Evolutionary conservation across 2,888 invertebrate genomes (phyloP).

Genomic region (Drosophila vallismaia): DNA sequence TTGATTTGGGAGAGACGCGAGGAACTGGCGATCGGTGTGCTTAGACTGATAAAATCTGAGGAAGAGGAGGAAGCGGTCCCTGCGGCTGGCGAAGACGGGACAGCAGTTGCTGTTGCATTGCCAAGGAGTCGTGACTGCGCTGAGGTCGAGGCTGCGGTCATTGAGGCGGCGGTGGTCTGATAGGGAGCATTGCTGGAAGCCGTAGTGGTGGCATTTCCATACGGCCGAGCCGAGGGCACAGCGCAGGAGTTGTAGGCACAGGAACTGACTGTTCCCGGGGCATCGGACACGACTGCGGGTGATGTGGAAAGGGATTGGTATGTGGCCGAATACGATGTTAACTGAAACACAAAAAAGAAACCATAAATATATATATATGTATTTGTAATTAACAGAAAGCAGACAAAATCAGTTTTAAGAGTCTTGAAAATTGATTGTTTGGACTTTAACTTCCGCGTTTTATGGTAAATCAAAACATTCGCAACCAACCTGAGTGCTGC

Average conservation of each 20-base stretch:
- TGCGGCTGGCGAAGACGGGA: conserved; percentile 14
- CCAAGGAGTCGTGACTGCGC: conserved; percentile 26
- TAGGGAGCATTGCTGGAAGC: conserved; percentile 71
- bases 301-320: conserved; percentile 52
- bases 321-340: conserved; percentile 51
- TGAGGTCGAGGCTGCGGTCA: conserved; percentile 40
- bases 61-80: conserved; percentile 15
- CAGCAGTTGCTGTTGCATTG: conserved; percentile 24
- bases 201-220: conserved; percentile 79
- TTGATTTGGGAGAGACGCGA: conserved; percentile 82
- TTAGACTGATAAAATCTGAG: conserved; percentile 70
- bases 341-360: conserved; percentile 25
- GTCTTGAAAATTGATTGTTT: too few relatives aligned
- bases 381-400: too few relatives aligned
- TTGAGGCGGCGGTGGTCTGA: conserved; percentile 72
- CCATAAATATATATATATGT: too few relatives aligned
- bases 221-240: conserved; percentile 79
- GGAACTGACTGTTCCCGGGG: conserved; percentile 31
- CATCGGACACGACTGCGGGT: conserved; percentile 20
- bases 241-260: conserved; percentile 77
- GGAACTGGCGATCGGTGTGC: conserved; percentile 79
- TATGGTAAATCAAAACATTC: too few relatives aligned
- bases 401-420: too few relatives aligned
- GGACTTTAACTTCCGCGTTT: too few relatives aligned
- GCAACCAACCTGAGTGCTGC: conserved; percentile 68